A percentile compares a stretch with the other conserved stretches of the same genome.
phyloP scores from a whole-genome alignment of 2,113 vertebrate genomes.

The Takifugu flavidus region DNA sequence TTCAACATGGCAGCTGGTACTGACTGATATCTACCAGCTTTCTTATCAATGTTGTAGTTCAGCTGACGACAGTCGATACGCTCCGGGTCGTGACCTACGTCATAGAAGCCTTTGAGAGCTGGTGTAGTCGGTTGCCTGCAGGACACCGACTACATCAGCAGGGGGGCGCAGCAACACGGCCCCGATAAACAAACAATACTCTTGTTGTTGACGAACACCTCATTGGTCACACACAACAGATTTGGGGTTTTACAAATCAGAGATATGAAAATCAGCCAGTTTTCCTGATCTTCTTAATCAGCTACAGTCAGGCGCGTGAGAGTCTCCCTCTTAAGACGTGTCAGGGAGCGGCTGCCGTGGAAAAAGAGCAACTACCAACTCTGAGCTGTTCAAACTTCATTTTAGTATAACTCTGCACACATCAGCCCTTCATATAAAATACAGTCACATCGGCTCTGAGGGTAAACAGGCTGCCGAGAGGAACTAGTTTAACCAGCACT shows the following conservation, averaged over 20 bases:
- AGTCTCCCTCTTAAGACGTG: too few species aligned
- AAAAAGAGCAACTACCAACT: neutral
- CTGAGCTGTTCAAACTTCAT: neutral
- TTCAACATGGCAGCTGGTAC: neutral
- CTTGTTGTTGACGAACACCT: constrained; percentile 37
- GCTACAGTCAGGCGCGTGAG: neutral
- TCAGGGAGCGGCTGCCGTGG: too few species aligned
- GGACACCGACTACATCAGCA: constrained; percentile 10
- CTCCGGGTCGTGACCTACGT: neutral
- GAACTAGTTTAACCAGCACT: constrained; percentile 10
- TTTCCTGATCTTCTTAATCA: constrained; percentile 1
- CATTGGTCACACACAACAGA: constrained; percentile 46
- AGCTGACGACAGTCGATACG: too few species aligned
- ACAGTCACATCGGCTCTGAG: neutral
- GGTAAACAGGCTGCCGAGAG: constrained; percentile 3
- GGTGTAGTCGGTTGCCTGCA: neutral
- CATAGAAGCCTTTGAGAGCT: neutral
- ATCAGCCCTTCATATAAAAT: neutral
- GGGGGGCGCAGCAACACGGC: constrained; percentile 1
- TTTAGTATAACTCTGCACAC: too few species aligned
- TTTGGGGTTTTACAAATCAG: constrained; percentile 34
- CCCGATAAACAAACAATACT: constrained; percentile 30
- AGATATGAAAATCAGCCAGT: constrained; percentile 29
- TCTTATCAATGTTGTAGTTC: too few species aligned
- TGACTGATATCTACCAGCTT: neutral